phyloP scores from a whole-genome alignment of 2,888 invertebrate genomes.

The Drosophila mettleri region DNA sequence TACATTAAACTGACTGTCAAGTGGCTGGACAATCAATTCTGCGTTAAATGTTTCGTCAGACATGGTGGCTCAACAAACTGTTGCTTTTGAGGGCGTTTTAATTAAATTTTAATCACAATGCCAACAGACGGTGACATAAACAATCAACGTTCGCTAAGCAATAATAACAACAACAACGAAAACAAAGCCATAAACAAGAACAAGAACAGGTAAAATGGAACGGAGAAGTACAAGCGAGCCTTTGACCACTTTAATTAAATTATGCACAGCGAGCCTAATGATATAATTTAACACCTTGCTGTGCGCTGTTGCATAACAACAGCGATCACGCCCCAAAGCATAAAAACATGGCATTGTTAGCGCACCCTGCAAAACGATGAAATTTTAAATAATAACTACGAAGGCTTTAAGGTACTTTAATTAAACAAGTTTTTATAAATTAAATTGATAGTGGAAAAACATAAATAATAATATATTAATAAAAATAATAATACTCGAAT shows the following conservation, averaged over 20 bases:
- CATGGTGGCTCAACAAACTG: slow-evolving; percentile 36
- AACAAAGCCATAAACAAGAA: slow-evolving; percentile 1
- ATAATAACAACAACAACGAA: neutral
- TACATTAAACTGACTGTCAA: slow-evolving; percentile 23
- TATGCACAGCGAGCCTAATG: slow-evolving; percentile 46
- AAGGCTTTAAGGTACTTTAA: no score
- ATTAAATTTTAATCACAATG: slow-evolving; percentile 62
- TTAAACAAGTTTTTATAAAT: no score
- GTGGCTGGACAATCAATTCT: slow-evolving; percentile 47
- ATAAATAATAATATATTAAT: no score
- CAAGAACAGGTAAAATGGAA: neutral
- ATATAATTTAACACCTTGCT: slow-evolving; percentile 54
- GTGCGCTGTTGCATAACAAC: slow-evolving; percentile 25
- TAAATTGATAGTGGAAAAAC: no score
- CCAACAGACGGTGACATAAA: slow-evolving; percentile 9
- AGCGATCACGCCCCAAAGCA: neutral
- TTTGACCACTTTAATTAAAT: slow-evolving; percentile 47
- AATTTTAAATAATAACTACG: no score
- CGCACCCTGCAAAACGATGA: neutral
- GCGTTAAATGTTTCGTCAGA: slow-evolving; percentile 40
- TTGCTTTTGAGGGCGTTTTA: slow-evolving; percentile 57
- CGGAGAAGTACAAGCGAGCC: slow-evolving; percentile 7
- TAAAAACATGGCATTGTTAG: no score
- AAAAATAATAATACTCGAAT: no score
- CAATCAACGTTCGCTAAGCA: slow-evolving; percentile 8